Evolutionary conservation across 2,888 invertebrate species (phyloP).

Genomic region (Tenthredo distinguenda): DNA sequence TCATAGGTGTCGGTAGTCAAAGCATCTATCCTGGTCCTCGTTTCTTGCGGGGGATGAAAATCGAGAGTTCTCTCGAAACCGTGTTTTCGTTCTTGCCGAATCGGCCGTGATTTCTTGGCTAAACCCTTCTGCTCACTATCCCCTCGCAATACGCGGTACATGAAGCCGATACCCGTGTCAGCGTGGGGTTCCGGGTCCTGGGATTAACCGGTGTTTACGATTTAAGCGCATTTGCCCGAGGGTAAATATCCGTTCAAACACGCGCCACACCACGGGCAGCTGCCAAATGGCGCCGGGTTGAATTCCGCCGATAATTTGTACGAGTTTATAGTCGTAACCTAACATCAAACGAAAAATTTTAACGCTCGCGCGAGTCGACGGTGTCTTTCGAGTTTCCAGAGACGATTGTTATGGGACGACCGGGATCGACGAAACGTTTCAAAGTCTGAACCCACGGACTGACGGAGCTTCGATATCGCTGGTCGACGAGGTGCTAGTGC

Average conservation of each 20-base stretch:
- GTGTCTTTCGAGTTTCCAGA: neutral
- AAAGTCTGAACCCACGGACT: conserved; percentile 24
- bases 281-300: conserved; percentile 22
- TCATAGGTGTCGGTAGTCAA: neutral
- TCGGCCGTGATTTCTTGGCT: conserved; percentile 8
- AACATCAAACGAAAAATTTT: neutral
- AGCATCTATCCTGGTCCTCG: neutral
- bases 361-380: neutral
- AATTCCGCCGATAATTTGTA: neutral
- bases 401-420: conserved; percentile 4
- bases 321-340: neutral
- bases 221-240: conserved; percentile 70
- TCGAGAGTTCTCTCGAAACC: neutral
- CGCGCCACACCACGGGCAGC: conserved; percentile 47
- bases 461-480: conserved; percentile 36
- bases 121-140: conserved; percentile 15
- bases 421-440: conserved; percentile 11
- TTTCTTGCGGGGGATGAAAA: neutral
- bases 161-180: conserved; percentile 55
- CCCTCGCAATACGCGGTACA: conserved; percentile 59
- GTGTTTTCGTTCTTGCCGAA: neutral
- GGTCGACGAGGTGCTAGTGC: conserved; percentile 51
- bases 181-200: conserved; percentile 63
- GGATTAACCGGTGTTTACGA: conserved; percentile 72
- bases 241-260: conserved; percentile 43